Evolutionary conservation across 1,140 invertebrate species (phyloP).

Genomic region (Colletes gigas): DNA sequence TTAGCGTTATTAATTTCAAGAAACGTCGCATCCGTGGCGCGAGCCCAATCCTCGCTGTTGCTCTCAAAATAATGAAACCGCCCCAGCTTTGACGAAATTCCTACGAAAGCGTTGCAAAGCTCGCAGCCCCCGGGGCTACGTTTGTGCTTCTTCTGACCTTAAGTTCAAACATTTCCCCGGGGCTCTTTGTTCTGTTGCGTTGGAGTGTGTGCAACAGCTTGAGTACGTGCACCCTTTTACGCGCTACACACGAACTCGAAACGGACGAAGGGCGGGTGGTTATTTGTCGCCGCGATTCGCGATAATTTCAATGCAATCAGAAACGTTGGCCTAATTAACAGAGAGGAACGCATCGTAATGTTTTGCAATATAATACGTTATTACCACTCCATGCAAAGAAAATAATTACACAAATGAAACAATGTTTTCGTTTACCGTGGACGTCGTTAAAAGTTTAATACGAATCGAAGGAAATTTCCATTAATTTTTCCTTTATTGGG

Average conservation of each 20-base stretch:
- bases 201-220: background rate
- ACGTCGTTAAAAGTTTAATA: too few species aligned
- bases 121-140: background rate
- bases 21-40: background rate
- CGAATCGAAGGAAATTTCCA: too few species aligned
- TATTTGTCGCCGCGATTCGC: background rate
- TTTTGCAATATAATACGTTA: too few species aligned
- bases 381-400: too few species aligned
- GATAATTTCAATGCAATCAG: constrained; percentile 6
- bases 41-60: background rate
- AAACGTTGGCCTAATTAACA: background rate
- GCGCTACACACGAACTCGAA: too few species aligned
- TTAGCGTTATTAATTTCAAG: background rate
- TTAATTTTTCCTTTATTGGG: too few species aligned
- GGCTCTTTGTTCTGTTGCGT: background rate
- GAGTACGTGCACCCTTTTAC: background rate
- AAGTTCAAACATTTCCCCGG: background rate
- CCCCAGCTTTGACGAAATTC: background rate
- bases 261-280: background rate
- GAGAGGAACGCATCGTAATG: background rate
- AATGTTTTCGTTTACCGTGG: too few species aligned
- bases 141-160: constrained; percentile 1
- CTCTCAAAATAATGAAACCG: background rate
- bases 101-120: background rate
- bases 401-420: too few species aligned